Percentiles rank a stretch among this genome's conserved stretches.
Evolutionary conservation across 2,797 vertebrate genomes (phyloP).

Genomic region (Enoplosus armatus): DNA sequence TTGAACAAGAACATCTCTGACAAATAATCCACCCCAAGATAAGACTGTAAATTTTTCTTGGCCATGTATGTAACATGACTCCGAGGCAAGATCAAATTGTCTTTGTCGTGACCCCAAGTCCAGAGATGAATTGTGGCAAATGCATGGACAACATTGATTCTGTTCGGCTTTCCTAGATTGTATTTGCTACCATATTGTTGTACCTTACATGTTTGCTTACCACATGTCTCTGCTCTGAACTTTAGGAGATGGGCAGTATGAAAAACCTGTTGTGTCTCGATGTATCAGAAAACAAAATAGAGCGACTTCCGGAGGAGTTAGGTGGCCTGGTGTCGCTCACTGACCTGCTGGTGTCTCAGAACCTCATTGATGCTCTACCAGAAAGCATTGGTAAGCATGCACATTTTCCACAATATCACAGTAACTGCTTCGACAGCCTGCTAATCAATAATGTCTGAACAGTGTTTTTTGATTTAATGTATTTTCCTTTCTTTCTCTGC

Average conservation of each 20-base stretch:
- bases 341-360: conserved; percentile 97
- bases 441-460: not conserved
- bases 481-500: conserved; percentile 42
- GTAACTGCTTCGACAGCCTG: not conserved
- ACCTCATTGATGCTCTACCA: conserved; percentile 92
- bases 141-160: not conserved
- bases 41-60: too few relatives aligned
- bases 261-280: conserved; percentile 96
- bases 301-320: conserved; percentile 94
- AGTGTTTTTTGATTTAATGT: not conserved
- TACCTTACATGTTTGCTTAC: not conserved
- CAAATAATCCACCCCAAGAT: not conserved
- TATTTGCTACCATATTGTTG: not conserved
- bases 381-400: conserved; percentile 91
- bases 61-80: too few relatives aligned
- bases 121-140: not conserved
- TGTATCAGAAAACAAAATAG: conserved; percentile 97
- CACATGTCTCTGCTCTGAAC: conserved; percentile 29
- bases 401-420: not conserved
- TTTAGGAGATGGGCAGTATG: conserved; percentile 94
- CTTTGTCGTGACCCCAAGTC: not conserved
- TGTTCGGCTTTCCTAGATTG: not conserved
- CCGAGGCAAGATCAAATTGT: too few relatives aligned
- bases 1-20: not conserved
- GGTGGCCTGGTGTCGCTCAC: conserved; percentile 90